A percentile compares a stretch with the other conserved stretches of the same genome.
phyloP scores from a whole-genome alignment of 2,113 vertebrate species.

The Chlorodrepanis virens region DNA sequence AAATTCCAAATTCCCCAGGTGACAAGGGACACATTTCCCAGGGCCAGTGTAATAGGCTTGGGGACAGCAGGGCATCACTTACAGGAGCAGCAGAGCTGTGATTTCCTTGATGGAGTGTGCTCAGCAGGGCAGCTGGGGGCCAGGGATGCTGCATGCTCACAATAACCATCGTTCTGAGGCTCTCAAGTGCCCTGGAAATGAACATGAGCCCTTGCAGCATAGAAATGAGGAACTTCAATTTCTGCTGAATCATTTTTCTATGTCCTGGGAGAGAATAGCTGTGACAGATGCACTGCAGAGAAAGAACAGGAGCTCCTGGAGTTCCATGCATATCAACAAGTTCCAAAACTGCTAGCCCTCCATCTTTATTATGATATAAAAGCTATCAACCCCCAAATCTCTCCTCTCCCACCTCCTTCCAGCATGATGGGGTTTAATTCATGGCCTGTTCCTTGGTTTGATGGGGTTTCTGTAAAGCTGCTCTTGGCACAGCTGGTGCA shows the following conservation, averaged over 20 bases:
- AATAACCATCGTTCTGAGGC: slow-evolving; percentile 70
- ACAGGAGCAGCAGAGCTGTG: slow-evolving; percentile 44
- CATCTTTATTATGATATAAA: slow-evolving; percentile 34
- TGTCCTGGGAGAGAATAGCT: slow-evolving; percentile 61
- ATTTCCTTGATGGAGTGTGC: slow-evolving; percentile 72
- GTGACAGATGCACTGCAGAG: slow-evolving; percentile 58
- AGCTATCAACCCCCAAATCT: neutral
- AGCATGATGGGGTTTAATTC: neutral
- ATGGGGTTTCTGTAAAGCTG: neutral
- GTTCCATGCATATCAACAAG: slow-evolving; percentile 57
- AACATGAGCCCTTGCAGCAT: slow-evolving; percentile 65
- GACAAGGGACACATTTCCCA: slow-evolving; percentile 49
- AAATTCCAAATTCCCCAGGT: slow-evolving; percentile 16
- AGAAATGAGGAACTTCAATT: slow-evolving; percentile 76
- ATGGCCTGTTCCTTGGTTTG: neutral
- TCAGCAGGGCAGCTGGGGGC: slow-evolving; percentile 50
- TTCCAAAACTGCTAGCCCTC: neutral
- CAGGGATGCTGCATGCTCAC: slow-evolving; percentile 55
- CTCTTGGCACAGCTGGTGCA: neutral
- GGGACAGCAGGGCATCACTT: slow-evolving; percentile 65
- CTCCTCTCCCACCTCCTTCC: neutral
- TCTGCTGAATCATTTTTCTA: slow-evolving; percentile 74
- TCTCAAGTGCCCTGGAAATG: slow-evolving; percentile 71
- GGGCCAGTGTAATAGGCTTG: slow-evolving; percentile 52
- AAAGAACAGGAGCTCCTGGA: slow-evolving; percentile 44